Base-by-base conservation (phyloP, 1,140 invertebrate species). In the Zaprionus nigranus region DNA sequence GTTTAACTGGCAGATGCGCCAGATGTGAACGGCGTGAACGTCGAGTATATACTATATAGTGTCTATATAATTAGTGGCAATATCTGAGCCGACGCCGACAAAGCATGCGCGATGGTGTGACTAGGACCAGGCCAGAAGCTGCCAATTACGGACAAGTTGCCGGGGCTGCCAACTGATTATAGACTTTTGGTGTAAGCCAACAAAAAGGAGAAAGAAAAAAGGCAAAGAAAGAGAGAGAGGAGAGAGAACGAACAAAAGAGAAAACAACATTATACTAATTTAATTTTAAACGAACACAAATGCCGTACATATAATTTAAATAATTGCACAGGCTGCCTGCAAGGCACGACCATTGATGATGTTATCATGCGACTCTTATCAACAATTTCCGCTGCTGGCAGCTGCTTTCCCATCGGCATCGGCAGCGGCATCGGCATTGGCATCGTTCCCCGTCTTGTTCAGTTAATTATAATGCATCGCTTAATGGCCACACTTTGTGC, bases 271-370 rank as follows among this genome's bases (percentile, higher is more conserved):
- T 83, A 83, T 86, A 86, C 83, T 86, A 86, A 87, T 86, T 86
- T 83, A 81, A 86, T 86, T 86, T 86, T 86, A 86, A 86, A 86
- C 84, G 83, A 86, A 88, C 84, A 77, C 69, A 76, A 86, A 80
- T 72, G 81, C 51, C 49, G 75, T 65, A 70, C 79, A 82, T 86
- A 86, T 86, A 86, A 86, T 86, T 86, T 88, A 83, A 71, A 83
- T 88, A 86, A 86, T 86, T 86, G 77, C 80, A 80, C 38, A 83
- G 83, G 66, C n/a, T 46, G 40, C 61, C 71, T 51, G 69, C 61
- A 9, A 51, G 59, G 70, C 79, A 67, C 17, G 74, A 78, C 78
- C 78, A 83, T 88, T 86, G 83, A 86, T 86, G 83, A 88, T 86
- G 84, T 86, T 88, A 86, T 86, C 83, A 88, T 83, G 43, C 24